Percentiles rank a stretch among this genome's conserved stretches.
Conservation (phyloP, 2,113 vertebrate genomes). For the Tamias sibiricus region DNA sequence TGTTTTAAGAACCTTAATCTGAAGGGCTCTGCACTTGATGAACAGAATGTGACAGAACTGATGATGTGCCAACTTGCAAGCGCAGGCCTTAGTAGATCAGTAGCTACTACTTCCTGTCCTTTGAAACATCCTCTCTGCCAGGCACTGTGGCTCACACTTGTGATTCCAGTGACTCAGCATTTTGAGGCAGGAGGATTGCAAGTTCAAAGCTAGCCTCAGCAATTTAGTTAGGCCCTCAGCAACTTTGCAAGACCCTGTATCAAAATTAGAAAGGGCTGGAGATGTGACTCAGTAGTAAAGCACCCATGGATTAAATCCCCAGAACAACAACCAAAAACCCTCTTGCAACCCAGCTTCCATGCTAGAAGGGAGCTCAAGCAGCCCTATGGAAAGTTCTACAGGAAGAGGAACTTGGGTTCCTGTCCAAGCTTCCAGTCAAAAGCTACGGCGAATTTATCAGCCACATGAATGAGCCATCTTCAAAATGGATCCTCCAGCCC, state of each 20-base stretch:
- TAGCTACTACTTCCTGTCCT: not conserved
- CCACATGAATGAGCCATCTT: not conserved
- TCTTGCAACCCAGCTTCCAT: not conserved
- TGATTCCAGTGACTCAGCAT: not conserved
- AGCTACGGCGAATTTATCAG: not conserved
- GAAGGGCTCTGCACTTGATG: not conserved
- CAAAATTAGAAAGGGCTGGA: not conserved
- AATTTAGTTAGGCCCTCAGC: not conserved
- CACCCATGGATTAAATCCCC: not conserved
- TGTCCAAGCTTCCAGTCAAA: not conserved
- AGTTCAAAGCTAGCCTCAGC: not conserved
- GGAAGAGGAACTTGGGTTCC: not conserved
- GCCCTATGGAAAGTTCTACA: not conserved
- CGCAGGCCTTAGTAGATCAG: not conserved
- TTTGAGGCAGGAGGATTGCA: not conserved
- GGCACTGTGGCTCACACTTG: not conserved
- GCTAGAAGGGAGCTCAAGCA: not conserved
- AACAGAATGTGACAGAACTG: not conserved
- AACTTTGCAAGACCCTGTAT: not conserved
- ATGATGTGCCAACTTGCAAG: not conserved
- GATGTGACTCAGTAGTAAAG: not conserved
- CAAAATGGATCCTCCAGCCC: not conserved
- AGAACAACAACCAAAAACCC: not conserved
- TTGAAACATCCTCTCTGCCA: not conserved
- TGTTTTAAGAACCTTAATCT: slow-evolving; percentile 1